Evolutionary conservation across 1,140 invertebrate species (phyloP).

Genomic region (Ceratosolen fusciceps): DNA sequence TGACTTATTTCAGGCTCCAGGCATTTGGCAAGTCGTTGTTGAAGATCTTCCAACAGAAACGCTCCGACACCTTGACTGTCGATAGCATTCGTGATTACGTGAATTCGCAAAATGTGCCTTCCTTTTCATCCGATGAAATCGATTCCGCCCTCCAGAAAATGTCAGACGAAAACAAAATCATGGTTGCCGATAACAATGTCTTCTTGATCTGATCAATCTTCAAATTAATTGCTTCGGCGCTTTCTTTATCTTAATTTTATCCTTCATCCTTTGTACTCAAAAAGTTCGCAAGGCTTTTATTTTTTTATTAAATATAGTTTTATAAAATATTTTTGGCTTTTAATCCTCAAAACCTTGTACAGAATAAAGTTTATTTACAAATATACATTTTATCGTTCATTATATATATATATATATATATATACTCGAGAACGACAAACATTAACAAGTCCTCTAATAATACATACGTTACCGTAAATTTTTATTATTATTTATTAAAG

Average conservation of each 20-base stretch:
- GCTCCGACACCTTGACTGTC: constrained; percentile 78
- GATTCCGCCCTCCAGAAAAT: constrained; percentile 84
- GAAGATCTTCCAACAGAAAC: constrained; percentile 78
- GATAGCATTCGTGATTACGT: constrained; percentile 75
- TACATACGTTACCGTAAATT: too few relatives aligned
- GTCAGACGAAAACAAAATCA: constrained; percentile 92
- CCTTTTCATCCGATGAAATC: constrained; percentile 83
- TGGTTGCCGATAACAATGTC: constrained; percentile 90
- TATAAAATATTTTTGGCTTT: not conserved
- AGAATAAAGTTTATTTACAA: too few relatives aligned
- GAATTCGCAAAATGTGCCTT: constrained; percentile 74
- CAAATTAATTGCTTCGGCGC: not conserved
- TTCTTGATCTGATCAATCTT: constrained; percentile 82
- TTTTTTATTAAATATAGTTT: too few relatives aligned
- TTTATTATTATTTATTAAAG: too few relatives aligned
- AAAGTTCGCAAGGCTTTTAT: too few relatives aligned
- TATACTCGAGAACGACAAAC: too few relatives aligned
- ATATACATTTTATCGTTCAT: too few relatives aligned
- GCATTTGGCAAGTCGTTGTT: constrained; percentile 78
- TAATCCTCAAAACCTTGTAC: too few relatives aligned
- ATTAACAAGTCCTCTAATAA: too few relatives aligned
- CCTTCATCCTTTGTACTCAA: too few relatives aligned
- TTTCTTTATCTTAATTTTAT: too few relatives aligned
- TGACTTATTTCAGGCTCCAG: constrained; percentile 71
- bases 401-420: too few relatives aligned